phyloP scores from a whole-genome alignment of 2,888 invertebrate species.

The Cheilosia urbana region DNA sequence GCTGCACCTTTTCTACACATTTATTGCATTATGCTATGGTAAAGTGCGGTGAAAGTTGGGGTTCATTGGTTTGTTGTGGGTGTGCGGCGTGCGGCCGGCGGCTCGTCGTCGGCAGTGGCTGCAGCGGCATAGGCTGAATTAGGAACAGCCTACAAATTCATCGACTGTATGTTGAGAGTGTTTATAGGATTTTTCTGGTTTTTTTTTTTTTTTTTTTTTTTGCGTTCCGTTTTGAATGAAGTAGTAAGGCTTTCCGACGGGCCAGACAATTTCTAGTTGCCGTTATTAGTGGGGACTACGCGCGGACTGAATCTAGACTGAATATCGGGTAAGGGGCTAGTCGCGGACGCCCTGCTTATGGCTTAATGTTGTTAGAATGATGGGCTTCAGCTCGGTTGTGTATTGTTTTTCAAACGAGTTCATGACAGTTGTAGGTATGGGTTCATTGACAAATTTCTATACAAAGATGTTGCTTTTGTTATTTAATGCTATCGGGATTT shows the following conservation, averaged over 20 bases:
- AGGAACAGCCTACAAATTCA: conserved; percentile 70
- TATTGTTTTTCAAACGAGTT: conserved; percentile 55
- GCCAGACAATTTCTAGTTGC: conserved; percentile 58
- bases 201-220: too few relatives aligned
- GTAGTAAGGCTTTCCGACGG: conserved; percentile 65
- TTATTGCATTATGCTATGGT: conserved; percentile 69
- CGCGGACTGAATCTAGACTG: background rate
- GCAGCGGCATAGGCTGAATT: conserved; percentile 63
- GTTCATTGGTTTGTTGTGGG: conserved; percentile 49
- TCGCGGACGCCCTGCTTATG: conserved; percentile 34
- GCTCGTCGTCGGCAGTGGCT: background rate
- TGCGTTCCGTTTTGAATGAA: conserved; percentile 51
- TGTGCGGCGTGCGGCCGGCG: conserved; percentile 28
- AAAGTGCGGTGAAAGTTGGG: conserved; percentile 65
- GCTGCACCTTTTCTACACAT: conserved; percentile 64
- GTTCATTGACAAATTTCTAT: conserved; percentile 65
- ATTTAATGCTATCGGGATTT: background rate
- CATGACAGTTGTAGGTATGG: conserved; percentile 35
- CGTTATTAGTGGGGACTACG: background rate
- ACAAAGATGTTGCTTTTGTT: conserved; percentile 7
- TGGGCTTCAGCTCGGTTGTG: conserved; percentile 60
- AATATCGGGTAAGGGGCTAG: conserved; percentile 16
- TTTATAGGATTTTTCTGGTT: conserved; percentile 30
- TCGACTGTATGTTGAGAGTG: conserved; percentile 22
- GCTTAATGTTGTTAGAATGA: conserved; percentile 60